A percentile compares a stretch with the other conserved stretches of the same genome.
These are phyloP conservation scores for Nansenia antarctica DNA, from an alignment of 2,113 vertebrate genomes.

Conservation along the genomic window DNA sequence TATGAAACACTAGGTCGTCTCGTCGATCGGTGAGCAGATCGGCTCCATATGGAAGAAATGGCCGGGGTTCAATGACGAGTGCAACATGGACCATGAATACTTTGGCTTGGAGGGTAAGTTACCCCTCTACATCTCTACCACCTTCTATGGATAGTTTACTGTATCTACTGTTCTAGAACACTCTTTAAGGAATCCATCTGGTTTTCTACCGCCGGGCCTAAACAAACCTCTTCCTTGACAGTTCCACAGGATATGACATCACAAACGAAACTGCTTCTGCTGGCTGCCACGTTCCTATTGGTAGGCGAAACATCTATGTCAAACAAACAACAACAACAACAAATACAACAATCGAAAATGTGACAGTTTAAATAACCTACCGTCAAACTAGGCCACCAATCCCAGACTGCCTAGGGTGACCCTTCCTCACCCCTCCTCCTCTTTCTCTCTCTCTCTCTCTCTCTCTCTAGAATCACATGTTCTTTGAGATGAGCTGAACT, in stretches of 20 bases:
- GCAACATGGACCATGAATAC: constrained; percentile 81
- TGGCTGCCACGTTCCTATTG: constrained; percentile 73
- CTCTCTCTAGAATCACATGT: constrained; percentile 72
- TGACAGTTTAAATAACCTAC: no score
- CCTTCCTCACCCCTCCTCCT: not conserved
- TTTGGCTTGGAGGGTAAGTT: constrained; percentile 79
- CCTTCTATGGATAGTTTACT: not conserved
- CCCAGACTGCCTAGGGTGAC: not conserved
- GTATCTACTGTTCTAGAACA: not conserved
- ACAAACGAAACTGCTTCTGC: constrained; percentile 69
- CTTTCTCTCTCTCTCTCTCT: not conserved
- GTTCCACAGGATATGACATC: constrained; percentile 66
- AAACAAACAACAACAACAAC: not conserved
- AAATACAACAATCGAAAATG: no score
- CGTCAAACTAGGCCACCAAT: not conserved
- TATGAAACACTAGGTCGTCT: constrained; percentile 60
- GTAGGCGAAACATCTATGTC: constrained; percentile 48
- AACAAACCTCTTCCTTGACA: constrained; percentile 42
- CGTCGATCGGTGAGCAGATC: constrained; percentile 60
- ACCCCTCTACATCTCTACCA: not conserved
- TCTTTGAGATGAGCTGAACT: constrained; percentile 79
- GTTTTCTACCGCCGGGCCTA: not conserved
- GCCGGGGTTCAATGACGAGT: constrained; percentile 75
- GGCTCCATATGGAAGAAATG: constrained; percentile 75
- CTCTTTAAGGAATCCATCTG: no score